A percentile compares a stretch with the other conserved stretches of the same genome.
phyloP scores from a whole-genome alignment of 1,140 invertebrate genomes.

The Nautilus pompilius region DNA sequence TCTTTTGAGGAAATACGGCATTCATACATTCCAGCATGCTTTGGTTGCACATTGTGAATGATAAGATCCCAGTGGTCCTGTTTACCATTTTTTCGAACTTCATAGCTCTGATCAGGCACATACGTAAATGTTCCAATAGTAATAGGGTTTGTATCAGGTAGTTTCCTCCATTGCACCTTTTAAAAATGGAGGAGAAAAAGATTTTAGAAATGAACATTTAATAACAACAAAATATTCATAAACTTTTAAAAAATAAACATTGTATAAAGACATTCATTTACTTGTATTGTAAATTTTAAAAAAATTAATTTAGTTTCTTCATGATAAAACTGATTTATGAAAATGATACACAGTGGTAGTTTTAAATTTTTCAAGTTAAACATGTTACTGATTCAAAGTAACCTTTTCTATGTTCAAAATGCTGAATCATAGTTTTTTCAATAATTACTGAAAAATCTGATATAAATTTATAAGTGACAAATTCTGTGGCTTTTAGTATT shows the following conservation, averaged over 20 bases:
- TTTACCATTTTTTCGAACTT: background rate
- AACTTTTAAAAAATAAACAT: background rate
- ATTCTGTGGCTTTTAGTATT: no score
- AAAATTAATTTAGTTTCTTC: no score
- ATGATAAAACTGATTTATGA: no score
- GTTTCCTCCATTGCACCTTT: slow-evolving; percentile 21
- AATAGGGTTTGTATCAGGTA: slow-evolving; percentile 15
- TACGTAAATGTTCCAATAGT: slow-evolving; percentile 22
- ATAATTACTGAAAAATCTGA: no score
- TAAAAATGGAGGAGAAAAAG: background rate
- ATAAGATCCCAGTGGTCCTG: slow-evolving; percentile 20
- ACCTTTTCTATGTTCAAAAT: no score
- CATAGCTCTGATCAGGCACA: slow-evolving; percentile 13
- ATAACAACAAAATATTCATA: background rate
- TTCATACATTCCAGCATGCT: slow-evolving; percentile 29
- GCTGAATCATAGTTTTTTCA: no score
- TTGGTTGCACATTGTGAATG: slow-evolving; percentile 22
- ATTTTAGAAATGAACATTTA: background rate
- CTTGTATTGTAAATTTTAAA: no score
- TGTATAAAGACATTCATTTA: no score
- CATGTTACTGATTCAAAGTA: no score
- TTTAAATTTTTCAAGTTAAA: no score
- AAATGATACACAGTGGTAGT: no score
- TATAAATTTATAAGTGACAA: no score
- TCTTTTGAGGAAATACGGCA: slow-evolving; percentile 31